Base-by-base conservation (phyloP, 2,888 invertebrate genomes). In the Cerastis leucographa region DNA sequence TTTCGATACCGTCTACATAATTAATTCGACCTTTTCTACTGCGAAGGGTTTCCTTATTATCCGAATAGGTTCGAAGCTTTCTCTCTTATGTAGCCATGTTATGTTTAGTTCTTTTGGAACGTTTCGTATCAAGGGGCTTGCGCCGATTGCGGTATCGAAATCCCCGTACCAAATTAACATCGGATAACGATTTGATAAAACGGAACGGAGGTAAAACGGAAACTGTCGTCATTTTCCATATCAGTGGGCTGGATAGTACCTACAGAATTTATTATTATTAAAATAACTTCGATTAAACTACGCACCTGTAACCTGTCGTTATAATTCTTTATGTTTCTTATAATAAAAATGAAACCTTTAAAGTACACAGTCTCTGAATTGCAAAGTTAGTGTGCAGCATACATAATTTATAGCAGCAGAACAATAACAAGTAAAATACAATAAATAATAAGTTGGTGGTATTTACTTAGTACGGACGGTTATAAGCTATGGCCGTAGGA, bases 1-100 rank as follows among this genome's bases (percentile, higher is more conserved):
- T 80, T 85, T 86, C 78, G 83, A 88, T 88, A 88, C 76, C 66
- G 87, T 76, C 80, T 79, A 80, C 71, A 84, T 80, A 84, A 86
- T 89, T 88, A 86, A 89, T 85, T 84, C 73, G 78, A 78, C 78
- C 78, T 85, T 87, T 83, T 77, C 64, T 78, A 67, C 73, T 76
- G 61, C 64, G 59, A 82, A 78, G 73, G 82, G 70, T 81, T 83
- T 76, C 66, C 74, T 78, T 81, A 81, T 76, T 81, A 85, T 80
- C 74, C 61, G 69, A 80, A 59, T 85, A 67, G 74, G 73, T 64
- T 49, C 40, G 56, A 35, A 73, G 62, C 54, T 51, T 66, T 69
- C 67, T 70, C 64, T 81, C 71, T 54, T 66, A 64, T 56, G 68
- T 74, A 59, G 62, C 25, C 17, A 84, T 35, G 54, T 65, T 70